Evolutionary conservation across 2,888 invertebrate species (phyloP), one percentile per base, ranked within the genome.

Genomic region (Beris chalybata): DNA sequence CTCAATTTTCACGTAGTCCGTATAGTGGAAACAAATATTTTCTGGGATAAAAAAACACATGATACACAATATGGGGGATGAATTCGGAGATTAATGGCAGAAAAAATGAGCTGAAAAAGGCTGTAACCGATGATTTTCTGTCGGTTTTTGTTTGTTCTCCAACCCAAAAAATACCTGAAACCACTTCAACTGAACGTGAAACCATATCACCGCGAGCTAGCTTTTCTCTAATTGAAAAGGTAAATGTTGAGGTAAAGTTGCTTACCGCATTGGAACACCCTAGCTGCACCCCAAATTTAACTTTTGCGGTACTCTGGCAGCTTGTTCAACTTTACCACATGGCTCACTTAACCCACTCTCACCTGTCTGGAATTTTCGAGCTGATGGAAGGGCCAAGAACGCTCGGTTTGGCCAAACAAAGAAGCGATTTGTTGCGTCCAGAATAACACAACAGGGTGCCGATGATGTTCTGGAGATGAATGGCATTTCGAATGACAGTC

Each of bases 381-480:
- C 5, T 22, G 22, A 22, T 22, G 9, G 38, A 38, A 38, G 38
- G 38, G 9, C 9, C 38, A 38, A 38, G 38, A 9, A 38, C 38
- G 11, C 43, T 15, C 12, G 56, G 2, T 38, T 32, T 38, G 38
- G 13, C n/a, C 43, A 15, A 56, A 43, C 56, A 43, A 56, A 56
- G 30, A 30, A 38, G 13, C 56, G 56, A 56, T 56, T 56, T 56
- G 56, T 56, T 56, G 56, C 43, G 38, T 38, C 11, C 43, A 22
- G 9, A 38, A 9, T 9, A 7, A 38, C 9, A 38, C 38, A 38
- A 38, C 15, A 43, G 56, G 56, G 43, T 56, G 56, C 15, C 38
- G 56, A 56, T 56, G 56, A 56, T 56, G 56, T 56, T 56, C 38
- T 15, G 15, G 56, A 56, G 43, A 56, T 56, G 56, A 56, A 56